Evolutionary conservation across 2,888 invertebrate genomes (phyloP), one percentile per base, ranked within the genome.

Genomic region (Leucophenga maculata): DNA sequence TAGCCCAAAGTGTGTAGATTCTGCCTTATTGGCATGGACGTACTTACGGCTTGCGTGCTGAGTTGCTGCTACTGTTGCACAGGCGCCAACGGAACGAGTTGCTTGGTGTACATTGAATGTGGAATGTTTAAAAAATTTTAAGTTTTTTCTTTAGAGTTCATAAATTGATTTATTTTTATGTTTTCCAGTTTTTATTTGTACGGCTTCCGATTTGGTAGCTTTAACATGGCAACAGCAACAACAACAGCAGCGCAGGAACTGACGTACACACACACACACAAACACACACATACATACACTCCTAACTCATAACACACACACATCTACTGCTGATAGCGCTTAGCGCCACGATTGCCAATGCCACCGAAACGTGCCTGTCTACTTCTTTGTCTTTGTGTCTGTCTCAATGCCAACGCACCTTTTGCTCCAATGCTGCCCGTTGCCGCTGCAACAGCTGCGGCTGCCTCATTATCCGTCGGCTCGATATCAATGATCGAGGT

Each of bases 401-500:
- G 62, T 32, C 32, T 22, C 14, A 59, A 59, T 59, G 32, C n/a
- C 44, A 69, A 62, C 77, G 73, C 67, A 67, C 67, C 75, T 78
- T 71, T 71, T 13, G 31, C 71, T 64, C 9, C 44, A 48, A n/a
- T 62, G n/a, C 18, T 22, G 3, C 54, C 55, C 1, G 50, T 16
- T 6, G 50, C 50, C 82, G 75, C 66, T 59, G 70, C 52, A 60
- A 67, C 71, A 74, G 75, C 60, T 67, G 75, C 55, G 55, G 70
- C 64, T 78, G 72, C 70, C 76, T 84, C 83, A 59, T 89, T 89
- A 70, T 89, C 88, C 18, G 90, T 89, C 39, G 89, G 86, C 77
- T 89, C 89, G 3, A 90, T 89, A 70, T 88, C 88, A 46, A 86
- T 88, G 69, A 90, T 89, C 22, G 90, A 89, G 44, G 90, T 89